Base-by-base conservation (phyloP, 1,140 invertebrate species). In the Holcopasites calliopsidis region DNA sequence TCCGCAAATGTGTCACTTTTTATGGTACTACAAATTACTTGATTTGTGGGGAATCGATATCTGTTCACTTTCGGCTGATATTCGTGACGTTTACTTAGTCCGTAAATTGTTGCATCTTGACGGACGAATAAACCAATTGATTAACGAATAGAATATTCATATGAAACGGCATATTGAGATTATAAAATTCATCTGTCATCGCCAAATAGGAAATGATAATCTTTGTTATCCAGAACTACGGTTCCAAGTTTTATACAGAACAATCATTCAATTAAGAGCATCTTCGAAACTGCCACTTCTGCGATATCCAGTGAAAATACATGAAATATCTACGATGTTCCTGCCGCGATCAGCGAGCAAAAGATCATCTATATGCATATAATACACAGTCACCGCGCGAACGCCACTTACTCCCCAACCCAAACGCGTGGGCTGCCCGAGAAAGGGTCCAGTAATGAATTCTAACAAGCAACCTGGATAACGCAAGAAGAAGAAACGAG, bases 381-480 rank as follows among this genome's bases (percentile, higher is more conserved):
- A 28, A 18, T 10, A 5, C 7, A 52, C 23, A n/a, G 23, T n/a
- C 16, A 54, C 3, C 28, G 52, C 26, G 21, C 13, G 21, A 4
- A 54, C 26, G 26, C 26, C 11, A 8, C 47, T 23, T 8, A 7
- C 13, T 49, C n/a, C 13, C 47, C 0, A 23, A 21, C n/a, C 10
- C n/a, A 8, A 49, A 49, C 28, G 54, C 54, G 54, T 55, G 54
- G 54, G 54, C 16, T 50, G 54, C 26, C 13, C 54, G 66, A 73
- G 52, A 54, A 68, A 71, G 52, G 35, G 52, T 80, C 72, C 49
- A 42, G 66, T 80, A 81, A 81, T 79, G 65, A 76, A 81, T 80
- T 81, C 79, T 80, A 82, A 72, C 70, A 71, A 81, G 71, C 49
- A 80, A 44, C 57, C 80, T 77, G 60, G 55, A 77, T 82, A 77